Base-by-base conservation (phyloP, 2,113 vertebrate species). In the Henicopernis longicauda region DNA sequence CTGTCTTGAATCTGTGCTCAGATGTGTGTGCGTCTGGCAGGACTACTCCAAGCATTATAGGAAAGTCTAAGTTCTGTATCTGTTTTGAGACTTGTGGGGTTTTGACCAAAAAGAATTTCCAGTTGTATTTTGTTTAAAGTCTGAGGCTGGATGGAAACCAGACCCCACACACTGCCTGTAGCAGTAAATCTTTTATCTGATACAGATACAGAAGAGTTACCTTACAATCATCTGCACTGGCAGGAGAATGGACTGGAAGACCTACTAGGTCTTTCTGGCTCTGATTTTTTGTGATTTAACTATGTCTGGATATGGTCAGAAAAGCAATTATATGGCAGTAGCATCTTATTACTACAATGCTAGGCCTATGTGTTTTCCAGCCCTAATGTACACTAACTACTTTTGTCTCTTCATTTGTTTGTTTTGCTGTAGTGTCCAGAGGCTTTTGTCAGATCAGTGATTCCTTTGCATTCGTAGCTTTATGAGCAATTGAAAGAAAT, bases 121-220 rank as follows among this genome's bases (percentile, higher is more conserved):
- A 95, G 86, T 90, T 85, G 8, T 55, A 78, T 96, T 97, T 95
- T 97, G 79, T 96, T 97, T 96, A 82, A 94, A 89, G 63, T 85
- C 71, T 84, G 78, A 42, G 81, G n/a, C 73, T 96, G 96, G 89
- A 91, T 78, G 47, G 59, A 61, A 92, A 89, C 91, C 95, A 97
- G 96, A 59, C 55, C 90, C 76, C 58, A 47, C n/a, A 78, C 54
- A 21, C 49, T 69, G 80, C 89, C 84, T 89, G 49, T 42, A 65
- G 74, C 57, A 52, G 20, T 63, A 65, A 16, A 12, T 85, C 59
- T 88, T 54, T 82, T 54, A 18, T 95, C 91, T 83, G 93, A 42
- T 42, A 5, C 12, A 26, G 54, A 65, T 70, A 85, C 36, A 55
- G 52, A 74, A 63, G 31, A 29, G 8, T 69, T 81, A 63, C 59